Evolutionary conservation across 2,888 invertebrate genomes (phyloP), one percentile per base, ranked within the genome.

Genomic region (Melitaea athalia): DNA sequence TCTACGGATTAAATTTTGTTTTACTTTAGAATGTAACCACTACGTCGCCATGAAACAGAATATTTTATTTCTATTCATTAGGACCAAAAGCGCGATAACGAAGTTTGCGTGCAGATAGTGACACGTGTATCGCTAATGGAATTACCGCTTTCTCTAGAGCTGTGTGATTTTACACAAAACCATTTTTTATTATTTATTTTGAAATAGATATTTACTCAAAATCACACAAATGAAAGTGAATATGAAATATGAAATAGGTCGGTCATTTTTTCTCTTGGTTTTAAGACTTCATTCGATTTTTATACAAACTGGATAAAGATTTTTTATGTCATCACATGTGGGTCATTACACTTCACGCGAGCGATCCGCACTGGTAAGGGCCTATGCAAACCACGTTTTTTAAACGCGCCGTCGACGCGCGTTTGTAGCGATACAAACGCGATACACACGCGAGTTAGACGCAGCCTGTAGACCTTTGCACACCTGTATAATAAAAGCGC

Each of bases 51-150:
- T 38, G 7, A 3, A 42, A 42, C 15, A 42, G 42, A n/a, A 33
- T 55, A 55, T 14, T 55, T 31, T 55, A 57, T 59, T 59, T 64
- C 59, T 65, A 63, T 71, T 68, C 55, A 68, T 69, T 68, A 68
- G 31, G 50, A 55, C 52, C 68, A 64, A 65, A 63, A 63, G 60
- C 45, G 62, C 42, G 53, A 79, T 85, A 86, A 86, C 84, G 78
- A 86, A 84, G 81, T 87, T 87, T 85, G 74, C 79, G 72, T 77
- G 76, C 81, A 84, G 85, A 84, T 78, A 84, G 83, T 82, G 81
- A 82, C 83, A 84, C 82, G 84, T 85, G 83, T 84, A 80, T 72
- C 66, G 77, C 81, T 73, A 73, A 71, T 67, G 67, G 65, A 69
- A 61, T 68, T 66, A 69, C 72, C 64, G 68, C 63, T 50, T 57